phyloP scores from a whole-genome alignment of 1,140 invertebrate species.

The Drosophila sulfurigaster region DNA sequence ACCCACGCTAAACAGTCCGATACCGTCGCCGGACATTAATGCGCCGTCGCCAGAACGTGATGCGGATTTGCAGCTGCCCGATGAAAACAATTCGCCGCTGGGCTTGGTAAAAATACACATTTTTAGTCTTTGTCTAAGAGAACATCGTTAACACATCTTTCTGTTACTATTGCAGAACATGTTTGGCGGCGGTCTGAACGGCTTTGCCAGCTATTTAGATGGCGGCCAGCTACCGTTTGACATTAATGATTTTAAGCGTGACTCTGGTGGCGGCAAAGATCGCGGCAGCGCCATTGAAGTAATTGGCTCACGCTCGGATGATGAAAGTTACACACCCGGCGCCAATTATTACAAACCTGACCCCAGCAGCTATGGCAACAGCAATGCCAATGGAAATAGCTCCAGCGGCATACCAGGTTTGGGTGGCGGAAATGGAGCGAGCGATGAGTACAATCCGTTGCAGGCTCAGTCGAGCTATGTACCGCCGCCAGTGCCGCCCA shows the following conservation, averaged over 20 bases:
- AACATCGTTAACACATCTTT: background rate
- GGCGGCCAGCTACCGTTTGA: constrained; percentile 80
- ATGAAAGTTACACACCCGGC: constrained; percentile 71
- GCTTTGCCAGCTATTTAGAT: constrained; percentile 80
- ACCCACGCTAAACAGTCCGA: constrained; percentile 88
- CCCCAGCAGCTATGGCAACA: constrained; percentile 47
- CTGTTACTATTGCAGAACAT: constrained; percentile 55
- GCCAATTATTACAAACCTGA: constrained; percentile 74
- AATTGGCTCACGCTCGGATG: constrained; percentile 84
- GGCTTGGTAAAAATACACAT: constrained; percentile 50
- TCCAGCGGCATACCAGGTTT: constrained; percentile 53
- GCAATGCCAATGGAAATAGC: constrained; percentile 40
- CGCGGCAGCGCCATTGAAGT: constrained; percentile 85
- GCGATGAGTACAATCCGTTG: constrained; percentile 60
- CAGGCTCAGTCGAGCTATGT: constrained; percentile 43
- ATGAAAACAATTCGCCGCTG: constrained; percentile 71
- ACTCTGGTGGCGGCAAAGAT: constrained; percentile 58
- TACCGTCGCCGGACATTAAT: constrained; percentile 91
- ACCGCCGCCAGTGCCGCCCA: constrained; percentile 42
- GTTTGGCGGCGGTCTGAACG: constrained; percentile 74
- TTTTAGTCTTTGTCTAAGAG: background rate
- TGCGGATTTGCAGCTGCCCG: constrained; percentile 91
- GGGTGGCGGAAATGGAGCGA: constrained; percentile 27
- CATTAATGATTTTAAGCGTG: constrained; percentile 83
- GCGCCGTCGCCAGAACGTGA: constrained; percentile 94